phyloP scores from a whole-genome alignment of 30 jellyfish, hydroid and myxozoan genomes.

The Chrysaora quinquecirrha region DNA sequence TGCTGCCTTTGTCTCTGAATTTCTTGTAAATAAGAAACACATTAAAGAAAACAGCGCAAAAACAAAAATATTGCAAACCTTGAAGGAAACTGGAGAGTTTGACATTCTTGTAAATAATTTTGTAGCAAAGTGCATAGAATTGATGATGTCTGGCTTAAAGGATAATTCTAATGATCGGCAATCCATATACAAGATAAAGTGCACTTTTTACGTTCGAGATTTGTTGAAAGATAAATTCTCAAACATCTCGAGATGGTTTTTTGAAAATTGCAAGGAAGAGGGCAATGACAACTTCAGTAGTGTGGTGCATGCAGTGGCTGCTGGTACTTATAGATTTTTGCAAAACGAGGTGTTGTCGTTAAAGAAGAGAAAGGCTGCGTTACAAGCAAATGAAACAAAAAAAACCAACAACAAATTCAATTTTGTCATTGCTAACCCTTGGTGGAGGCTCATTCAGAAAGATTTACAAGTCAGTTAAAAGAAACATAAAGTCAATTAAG shows the following conservation, averaged over 20 bases:
- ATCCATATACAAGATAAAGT: not conserved
- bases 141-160: not conserved
- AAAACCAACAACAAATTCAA: not conserved
- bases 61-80: not conserved
- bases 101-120: not conserved
- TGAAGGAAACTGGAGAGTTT: not conserved
- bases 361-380: slow-evolving; percentile 1
- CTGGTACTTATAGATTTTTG: not conserved
- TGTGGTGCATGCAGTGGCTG: slow-evolving; percentile 1
- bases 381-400: not conserved
- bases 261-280: not conserved
- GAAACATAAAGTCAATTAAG: not conserved
- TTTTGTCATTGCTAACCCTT: not conserved
- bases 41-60: not conserved
- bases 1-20: not conserved
- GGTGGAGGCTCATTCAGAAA: not conserved
- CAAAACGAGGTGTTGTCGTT: slow-evolving; percentile 1
- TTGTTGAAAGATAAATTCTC: not conserved
- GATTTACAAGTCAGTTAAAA: not conserved
- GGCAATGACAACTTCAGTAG: slow-evolving; percentile 1
- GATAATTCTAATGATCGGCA: slow-evolving; percentile 1
- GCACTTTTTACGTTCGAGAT: not conserved
- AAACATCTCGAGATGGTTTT: not conserved
- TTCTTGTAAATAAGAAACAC: not conserved
- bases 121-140: not conserved